These are phyloP conservation scores for Chloroclystis v-ata DNA, from an alignment of 2,888 invertebrate species.

Conservation along the genomic window DNA sequence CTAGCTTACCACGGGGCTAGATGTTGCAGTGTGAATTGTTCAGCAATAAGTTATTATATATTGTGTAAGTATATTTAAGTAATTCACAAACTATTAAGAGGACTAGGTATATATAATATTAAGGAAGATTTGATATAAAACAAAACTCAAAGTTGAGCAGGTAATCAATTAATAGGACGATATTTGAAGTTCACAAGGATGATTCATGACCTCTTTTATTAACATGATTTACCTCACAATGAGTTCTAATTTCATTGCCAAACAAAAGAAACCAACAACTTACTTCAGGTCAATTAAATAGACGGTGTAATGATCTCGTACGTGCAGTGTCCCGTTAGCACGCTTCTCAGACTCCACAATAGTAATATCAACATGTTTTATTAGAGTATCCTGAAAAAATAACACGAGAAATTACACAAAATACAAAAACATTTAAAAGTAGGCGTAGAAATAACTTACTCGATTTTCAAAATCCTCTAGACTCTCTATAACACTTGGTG, in stretches of 20 bases:
- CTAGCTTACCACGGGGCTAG: no score
- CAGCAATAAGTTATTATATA: no score
- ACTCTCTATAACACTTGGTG: constrained; percentile 53
- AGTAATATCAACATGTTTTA: constrained; percentile 85
- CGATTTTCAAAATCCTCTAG: constrained; percentile 61
- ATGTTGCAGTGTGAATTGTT: no score
- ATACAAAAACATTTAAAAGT: constrained; percentile 37
- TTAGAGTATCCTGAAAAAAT: constrained; percentile 79
- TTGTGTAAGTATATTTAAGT: no score
- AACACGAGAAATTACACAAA: not conserved
- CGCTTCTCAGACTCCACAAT: constrained; percentile 88
- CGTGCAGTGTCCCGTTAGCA: constrained; percentile 84
- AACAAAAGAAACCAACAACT: constrained; percentile 53
- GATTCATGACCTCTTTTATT: constrained; percentile 16
- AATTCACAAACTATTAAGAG: no score
- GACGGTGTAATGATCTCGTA: constrained; percentile 86
- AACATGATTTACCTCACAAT: constrained; percentile 35
- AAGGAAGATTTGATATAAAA: no score
- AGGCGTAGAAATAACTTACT: constrained; percentile 57
- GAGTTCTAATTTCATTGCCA: constrained; percentile 38
- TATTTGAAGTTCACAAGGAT: not conserved
- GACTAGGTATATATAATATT: no score
- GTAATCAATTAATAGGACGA: no score
- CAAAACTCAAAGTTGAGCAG: no score
- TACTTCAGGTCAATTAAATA: constrained; percentile 88